Evolutionary conservation across 2,113 vertebrate species (phyloP), one percentile per base, ranked within the genome.

Genomic region (Anoplopoma fimbria): DNA sequence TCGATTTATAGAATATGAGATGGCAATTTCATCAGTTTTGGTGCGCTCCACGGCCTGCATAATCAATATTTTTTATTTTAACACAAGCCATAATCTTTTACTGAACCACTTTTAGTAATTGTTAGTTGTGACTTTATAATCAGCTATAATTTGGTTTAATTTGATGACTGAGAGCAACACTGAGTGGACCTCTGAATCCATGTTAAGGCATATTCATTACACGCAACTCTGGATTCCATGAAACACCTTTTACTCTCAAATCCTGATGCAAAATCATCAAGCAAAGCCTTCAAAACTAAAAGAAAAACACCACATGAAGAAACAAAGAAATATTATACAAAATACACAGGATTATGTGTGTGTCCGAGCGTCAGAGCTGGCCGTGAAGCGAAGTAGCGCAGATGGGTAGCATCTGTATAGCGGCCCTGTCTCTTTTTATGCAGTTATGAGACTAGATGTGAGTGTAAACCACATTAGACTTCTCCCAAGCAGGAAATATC

Each of bases 401-500:
- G 80, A 81, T 68, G 79, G 88, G 89, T 68, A 93, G 89, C 94
- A 90, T 93, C 91, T 95, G 92, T 89, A 90, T 85, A 55, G 83
- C 73, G 27, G 27, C 17, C 70, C 74, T 86, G 63, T 69, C 76
- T 91, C 82, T 83, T 81, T 94, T 92, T 86, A 75, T 70, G 77
- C 74, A 17, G 53, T 93, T 88, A 92, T 88, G 75, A 89, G 84
- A 89, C 86, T 84, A 75, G 86, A 93, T 94, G 88, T 84, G 89
- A 93, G 91, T 79, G 60, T 89, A 93, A 94, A 95, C 85, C 82
- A 77, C 85, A 92, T 93, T 80, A 91, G 93, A 92, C 89, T 88
- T 89, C 67, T 85, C 69, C 84, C 69, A 79, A 88, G 71, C 84
- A 84, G 84, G 77, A 93, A 90, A 92, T 94, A 90, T 90, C 87